Conservation (phyloP, 2,797 vertebrate species). For the Enteromius anoplus region DNA sequence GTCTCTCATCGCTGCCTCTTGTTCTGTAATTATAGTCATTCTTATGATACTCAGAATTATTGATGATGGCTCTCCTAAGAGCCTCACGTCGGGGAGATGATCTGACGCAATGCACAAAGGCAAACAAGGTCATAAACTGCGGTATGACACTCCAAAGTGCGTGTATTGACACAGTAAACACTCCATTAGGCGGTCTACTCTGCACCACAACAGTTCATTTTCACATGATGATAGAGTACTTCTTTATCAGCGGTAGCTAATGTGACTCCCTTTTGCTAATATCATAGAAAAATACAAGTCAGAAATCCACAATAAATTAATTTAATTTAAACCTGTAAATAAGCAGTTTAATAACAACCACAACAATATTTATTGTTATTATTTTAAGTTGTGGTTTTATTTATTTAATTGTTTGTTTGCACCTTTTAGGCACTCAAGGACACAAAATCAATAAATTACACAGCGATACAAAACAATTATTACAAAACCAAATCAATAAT, state of each 20-base stretch:
- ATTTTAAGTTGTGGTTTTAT: background rate
- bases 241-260: background rate
- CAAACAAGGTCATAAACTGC: slow-evolving; percentile 34
- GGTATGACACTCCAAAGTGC: slow-evolving; percentile 4
- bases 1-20: slow-evolving; percentile 25
- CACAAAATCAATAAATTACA: background rate
- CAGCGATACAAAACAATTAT: background rate
- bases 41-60: slow-evolving; percentile 36
- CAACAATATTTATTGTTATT: background rate
- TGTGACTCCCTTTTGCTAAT: background rate
- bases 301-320: background rate
- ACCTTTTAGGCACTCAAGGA: background rate
- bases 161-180: slow-evolving; percentile 26
- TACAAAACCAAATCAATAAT: background rate
- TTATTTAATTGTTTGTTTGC: background rate
- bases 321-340: background rate
- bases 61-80: slow-evolving; percentile 20
- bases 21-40: slow-evolving; percentile 22
- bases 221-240: background rate
- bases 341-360: background rate
- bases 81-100: background rate
- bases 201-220: slow-evolving; percentile 15
- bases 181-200: slow-evolving; percentile 36
- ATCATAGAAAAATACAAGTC: background rate
- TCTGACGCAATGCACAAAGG: slow-evolving; percentile 26